Conservation (phyloP, 2,113 vertebrate genomes). For the Chionis minor region DNA sequence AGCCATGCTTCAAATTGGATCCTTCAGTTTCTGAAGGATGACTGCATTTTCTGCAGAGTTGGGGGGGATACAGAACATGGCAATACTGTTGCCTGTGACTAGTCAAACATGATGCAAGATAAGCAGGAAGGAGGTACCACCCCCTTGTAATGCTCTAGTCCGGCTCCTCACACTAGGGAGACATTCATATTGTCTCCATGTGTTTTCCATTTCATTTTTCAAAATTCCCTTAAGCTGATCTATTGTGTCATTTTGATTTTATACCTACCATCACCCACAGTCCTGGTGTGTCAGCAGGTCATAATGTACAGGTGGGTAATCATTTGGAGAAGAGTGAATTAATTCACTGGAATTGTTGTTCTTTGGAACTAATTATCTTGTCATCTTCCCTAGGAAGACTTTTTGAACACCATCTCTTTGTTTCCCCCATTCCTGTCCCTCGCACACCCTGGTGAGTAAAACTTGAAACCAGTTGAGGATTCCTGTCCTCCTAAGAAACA, state of each 20-base stretch:
- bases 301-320: neutral
- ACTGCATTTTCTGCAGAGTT: neutral
- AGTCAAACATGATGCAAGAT: neutral
- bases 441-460: neutral
- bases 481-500: neutral
- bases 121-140: neutral
- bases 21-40: neutral
- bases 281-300: neutral
- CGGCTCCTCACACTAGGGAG: neutral
- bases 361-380: neutral
- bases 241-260: neutral
- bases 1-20: neutral
- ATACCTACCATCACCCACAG: neutral
- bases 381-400: neutral
- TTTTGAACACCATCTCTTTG: neutral
- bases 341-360: neutral
- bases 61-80: neutral
- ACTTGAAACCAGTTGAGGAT: neutral
- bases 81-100: neutral
- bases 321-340: neutral
- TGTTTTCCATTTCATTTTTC: neutral
- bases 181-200: neutral
- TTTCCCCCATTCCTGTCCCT: neutral
- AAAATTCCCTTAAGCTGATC: neutral
- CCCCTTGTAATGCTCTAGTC: neutral